These are phyloP conservation scores for Palythoa heliodiscus DNA, from an alignment of 92 coral and sea anemone species.

Conservation along the genomic window DNA sequence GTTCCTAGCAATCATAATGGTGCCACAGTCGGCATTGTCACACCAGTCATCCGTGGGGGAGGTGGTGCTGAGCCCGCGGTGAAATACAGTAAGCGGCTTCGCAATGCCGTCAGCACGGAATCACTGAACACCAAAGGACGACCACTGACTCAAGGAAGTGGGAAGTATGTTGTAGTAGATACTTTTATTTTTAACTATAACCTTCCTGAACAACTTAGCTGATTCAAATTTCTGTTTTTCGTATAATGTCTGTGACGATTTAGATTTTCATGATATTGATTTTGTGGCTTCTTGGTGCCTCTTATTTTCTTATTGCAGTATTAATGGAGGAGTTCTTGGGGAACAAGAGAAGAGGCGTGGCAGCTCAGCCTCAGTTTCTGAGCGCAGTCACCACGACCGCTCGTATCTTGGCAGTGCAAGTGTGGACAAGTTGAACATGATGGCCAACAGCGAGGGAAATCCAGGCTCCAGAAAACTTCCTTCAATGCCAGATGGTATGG, in stretches of 20 bases:
- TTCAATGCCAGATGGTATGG: slow-evolving; percentile 81
- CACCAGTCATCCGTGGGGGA: slow-evolving; percentile 97
- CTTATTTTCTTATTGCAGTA: background rate
- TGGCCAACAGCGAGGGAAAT: slow-evolving; percentile 72
- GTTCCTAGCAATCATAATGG: slow-evolving; percentile 79
- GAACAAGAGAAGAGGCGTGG: slow-evolving; percentile 63
- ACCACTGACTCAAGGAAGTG: slow-evolving; percentile 69
- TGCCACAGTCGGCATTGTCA: slow-evolving; percentile 79
- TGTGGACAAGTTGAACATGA: slow-evolving; percentile 85
- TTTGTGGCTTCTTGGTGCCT: too few relatives aligned
- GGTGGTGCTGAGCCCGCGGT: slow-evolving; percentile 88
- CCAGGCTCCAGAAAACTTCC: slow-evolving; percentile 66
- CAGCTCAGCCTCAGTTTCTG: slow-evolving; percentile 63
- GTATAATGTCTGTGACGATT: too few relatives aligned
- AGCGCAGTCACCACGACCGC: slow-evolving; percentile 57
- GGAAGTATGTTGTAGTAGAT: background rate
- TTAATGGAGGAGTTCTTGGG: slow-evolving; percentile 25
- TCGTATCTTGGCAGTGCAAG: slow-evolving; percentile 68
- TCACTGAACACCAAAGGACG: slow-evolving; percentile 80
- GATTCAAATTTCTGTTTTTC: too few relatives aligned
- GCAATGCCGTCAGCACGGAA: slow-evolving; percentile 97
- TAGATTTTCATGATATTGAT: too few relatives aligned
- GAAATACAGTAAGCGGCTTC: slow-evolving; percentile 93
- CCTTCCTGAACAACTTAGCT: too few relatives aligned
- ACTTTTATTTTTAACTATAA: background rate